A percentile compares a stretch with the other conserved stretches of the same genome.
Evolutionary conservation across 1,140 invertebrate genomes (phyloP).

Genomic region (Potamilus streckersoni): DNA sequence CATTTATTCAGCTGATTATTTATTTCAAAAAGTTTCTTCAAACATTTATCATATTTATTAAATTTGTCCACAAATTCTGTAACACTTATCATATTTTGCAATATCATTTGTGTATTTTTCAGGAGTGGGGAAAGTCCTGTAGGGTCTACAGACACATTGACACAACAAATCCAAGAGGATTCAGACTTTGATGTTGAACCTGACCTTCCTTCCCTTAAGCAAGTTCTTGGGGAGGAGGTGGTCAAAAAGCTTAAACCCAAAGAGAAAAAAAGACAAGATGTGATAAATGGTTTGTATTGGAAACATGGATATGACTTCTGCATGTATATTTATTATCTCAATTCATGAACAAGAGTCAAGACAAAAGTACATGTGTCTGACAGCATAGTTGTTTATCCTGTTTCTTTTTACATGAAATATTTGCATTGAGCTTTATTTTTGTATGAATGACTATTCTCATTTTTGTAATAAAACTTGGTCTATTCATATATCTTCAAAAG

Average conservation of each 20-base stretch:
- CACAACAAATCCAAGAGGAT: slow-evolving; percentile 71
- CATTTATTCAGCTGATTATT: no score
- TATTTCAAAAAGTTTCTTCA: slow-evolving; percentile 13
- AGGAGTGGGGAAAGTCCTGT: slow-evolving; percentile 76
- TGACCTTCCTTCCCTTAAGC: slow-evolving; percentile 81
- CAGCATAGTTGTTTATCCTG: no score
- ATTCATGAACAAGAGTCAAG: no score
- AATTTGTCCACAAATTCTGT: background rate
- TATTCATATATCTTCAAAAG: no score
- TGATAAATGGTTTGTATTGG: slow-evolving; percentile 87
- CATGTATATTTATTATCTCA: no score
- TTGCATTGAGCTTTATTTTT: no score
- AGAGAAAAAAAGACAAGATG: slow-evolving; percentile 94
- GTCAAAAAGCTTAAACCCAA: slow-evolving; percentile 78
- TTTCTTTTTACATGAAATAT: no score
- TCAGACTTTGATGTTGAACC: slow-evolving; percentile 85
- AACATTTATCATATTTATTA: no score
- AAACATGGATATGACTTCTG: background rate
- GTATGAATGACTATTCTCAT: no score
- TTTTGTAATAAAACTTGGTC: no score
- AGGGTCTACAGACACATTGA: slow-evolving; percentile 71
- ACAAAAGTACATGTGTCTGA: no score
- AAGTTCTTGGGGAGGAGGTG: slow-evolving; percentile 81
- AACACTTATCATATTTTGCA: background rate
- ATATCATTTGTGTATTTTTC: slow-evolving; percentile 20